Percentiles rank a stretch among this genome's conserved stretches.
Evolutionary conservation across 2,888 invertebrate species (phyloP).

Genomic region (Andrena haemorrhoa): DNA sequence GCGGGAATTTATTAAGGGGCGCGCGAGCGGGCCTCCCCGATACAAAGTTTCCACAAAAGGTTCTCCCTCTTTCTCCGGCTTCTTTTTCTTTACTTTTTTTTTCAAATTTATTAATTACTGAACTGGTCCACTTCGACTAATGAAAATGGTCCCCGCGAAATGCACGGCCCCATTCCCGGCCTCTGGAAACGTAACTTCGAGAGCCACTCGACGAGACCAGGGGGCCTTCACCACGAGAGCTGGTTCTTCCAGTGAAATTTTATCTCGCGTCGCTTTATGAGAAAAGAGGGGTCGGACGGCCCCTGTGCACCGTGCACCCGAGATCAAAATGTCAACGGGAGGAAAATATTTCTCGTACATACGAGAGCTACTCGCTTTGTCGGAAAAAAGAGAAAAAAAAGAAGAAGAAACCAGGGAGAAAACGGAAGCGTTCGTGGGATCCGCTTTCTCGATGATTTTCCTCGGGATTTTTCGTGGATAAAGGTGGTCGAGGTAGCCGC

Average conservation of each 20-base stretch:
- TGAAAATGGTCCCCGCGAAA: not conserved
- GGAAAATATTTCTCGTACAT: conserved; percentile 32
- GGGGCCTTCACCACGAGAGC: conserved; percentile 20
- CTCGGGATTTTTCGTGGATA: not conserved
- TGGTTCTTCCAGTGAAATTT: conserved; percentile 45
- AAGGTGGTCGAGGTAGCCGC: not conserved
- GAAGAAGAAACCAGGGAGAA: not conserved
- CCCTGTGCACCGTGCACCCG: conserved; percentile 5
- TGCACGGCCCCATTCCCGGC: not conserved
- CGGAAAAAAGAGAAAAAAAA: not conserved
- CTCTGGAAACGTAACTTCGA: conserved; percentile 13
- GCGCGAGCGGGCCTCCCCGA: not conserved
- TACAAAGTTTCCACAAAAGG: not conserved
- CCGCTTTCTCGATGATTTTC: conserved; percentile 1
- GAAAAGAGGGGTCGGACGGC: conserved; percentile 30
- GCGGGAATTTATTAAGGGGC: conserved; percentile 31
- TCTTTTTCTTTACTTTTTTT: not conserved
- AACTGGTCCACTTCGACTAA: not conserved
- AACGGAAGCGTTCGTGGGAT: not conserved
- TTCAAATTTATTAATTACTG: conserved; percentile 23
- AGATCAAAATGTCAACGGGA: conserved; percentile 37
- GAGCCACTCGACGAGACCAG: conserved; percentile 24
- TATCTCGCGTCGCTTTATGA: conserved; percentile 26
- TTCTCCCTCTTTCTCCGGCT: not conserved
- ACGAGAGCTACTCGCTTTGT: conserved; percentile 8